Base-by-base conservation (phyloP, 2,113 vertebrate species). In the Pampusana beccarii region DNA sequence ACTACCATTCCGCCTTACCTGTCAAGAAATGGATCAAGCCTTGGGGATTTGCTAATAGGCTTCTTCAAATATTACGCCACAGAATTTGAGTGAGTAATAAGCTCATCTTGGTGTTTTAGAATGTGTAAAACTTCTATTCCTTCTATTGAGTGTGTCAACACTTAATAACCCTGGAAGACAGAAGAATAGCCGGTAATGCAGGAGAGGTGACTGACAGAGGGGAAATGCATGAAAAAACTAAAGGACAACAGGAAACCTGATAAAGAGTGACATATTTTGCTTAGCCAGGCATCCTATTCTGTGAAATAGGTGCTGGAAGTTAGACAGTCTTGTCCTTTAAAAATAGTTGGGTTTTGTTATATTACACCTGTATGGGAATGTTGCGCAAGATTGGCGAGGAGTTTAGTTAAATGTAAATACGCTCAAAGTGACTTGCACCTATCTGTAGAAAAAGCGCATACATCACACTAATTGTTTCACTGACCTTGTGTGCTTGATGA, bases 11-110 rank as follows among this genome's bases (percentile, higher is more conserved):
- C 99, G 90, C 97, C 97, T 92, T 99, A 98, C 96, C 12, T 94
- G 88, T 99, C 99, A 80, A 98, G 98, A 97, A 99, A 99, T 94
- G 97, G 97, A 89, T 98, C 98, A 31, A 98, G 98, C 84, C 98
- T 99, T 93, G 99, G 99, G 84, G 98, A 99, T 67, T 98, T 99
- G 81, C 96, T 99, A 72, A 89, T 99, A 96, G 99, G 99, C 92
- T 99, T 99, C 98, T 98, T 99, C 91, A 98, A 98, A 97, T 99
- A 99, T 90, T 99, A 99, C 95, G 98, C 99, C 88, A 98, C 98
- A 73, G 97, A 98, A 94, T 99, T 99, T 98, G 99, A 99, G 99
- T 99, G 98, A 98, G 98, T 98, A 94, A 83, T 82, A 79, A 92
- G 58, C 26, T 54, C 4, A 42, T 77, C 14, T 56, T 54, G 77